Evolutionary conservation across 2,113 vertebrate species (phyloP).

Genomic region (Ceyx margarethae): DNA sequence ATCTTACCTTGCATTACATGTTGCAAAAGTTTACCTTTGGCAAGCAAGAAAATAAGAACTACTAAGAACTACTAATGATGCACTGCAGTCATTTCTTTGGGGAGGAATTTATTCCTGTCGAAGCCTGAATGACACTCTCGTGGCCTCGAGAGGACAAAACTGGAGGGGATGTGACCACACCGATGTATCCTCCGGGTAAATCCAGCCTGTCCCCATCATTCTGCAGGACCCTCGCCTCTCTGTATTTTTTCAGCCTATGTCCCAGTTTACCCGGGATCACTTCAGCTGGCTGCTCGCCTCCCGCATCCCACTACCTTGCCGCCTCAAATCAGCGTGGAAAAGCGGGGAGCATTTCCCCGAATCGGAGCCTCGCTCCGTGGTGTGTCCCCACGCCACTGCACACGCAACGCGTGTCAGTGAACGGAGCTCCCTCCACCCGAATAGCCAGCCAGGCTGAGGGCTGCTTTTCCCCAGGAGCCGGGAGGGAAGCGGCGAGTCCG

Average conservation of each 20-base stretch:
- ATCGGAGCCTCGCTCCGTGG: fast-evolving
- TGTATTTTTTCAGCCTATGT: not conserved
- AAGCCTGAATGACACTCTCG: not conserved
- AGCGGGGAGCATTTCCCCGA: not conserved
- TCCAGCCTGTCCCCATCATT: not conserved
- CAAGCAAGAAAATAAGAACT: not conserved
- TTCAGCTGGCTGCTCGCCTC: not conserved
- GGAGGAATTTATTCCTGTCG: not conserved
- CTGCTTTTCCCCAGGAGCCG: fast-evolving
- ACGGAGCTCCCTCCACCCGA: not conserved
- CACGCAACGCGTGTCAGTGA: not conserved
- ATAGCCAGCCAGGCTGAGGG: no score
- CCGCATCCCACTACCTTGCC: not conserved
- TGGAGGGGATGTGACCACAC: not conserved
- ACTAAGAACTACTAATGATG: not conserved
- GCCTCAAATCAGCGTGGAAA: not conserved
- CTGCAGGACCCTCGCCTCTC: not conserved
- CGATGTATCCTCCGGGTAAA: not conserved
- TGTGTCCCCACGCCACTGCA: fast-evolving
- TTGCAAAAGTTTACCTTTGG: not conserved
- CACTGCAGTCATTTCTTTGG: no score
- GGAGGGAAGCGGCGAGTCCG: no score
- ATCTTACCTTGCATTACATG: not conserved
- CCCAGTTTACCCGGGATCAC: not conserved
- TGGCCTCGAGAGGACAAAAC: not conserved